Conservation (phyloP, 1,140 invertebrate genomes). For the Frieseomelitta varia region DNA sequence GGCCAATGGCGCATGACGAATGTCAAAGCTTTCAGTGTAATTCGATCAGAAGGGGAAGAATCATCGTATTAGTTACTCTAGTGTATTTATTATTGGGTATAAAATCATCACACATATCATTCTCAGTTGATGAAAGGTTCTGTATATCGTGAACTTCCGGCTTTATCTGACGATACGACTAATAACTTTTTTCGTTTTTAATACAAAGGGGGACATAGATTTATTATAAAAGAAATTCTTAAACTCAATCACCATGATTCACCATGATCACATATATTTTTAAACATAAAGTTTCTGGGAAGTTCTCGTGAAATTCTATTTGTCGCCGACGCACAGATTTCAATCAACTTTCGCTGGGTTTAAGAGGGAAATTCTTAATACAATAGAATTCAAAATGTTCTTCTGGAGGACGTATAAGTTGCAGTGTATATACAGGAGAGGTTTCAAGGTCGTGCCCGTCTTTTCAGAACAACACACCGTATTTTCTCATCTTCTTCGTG, state of each 20-base stretch:
- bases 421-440: background rate
- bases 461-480: background rate
- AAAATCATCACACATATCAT: background rate
- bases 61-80: background rate
- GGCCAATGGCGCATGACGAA: background rate
- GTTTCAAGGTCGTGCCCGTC: background rate
- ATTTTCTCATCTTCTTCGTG: background rate
- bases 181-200: background rate
- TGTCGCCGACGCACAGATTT: too few relatives aligned
- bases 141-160: conserved; percentile 1
- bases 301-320: too few relatives aligned
- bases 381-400: background rate
- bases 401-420: background rate
- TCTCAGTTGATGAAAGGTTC: background rate
- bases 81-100: background rate
- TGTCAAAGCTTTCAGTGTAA: background rate
- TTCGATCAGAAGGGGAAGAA: background rate
- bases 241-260: too few relatives aligned
- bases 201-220: background rate
- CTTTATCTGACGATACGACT: background rate
- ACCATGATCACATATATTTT: too few relatives aligned
- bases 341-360: background rate
- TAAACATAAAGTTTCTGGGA: too few relatives aligned
- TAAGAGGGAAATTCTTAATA: too few relatives aligned
- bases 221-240: background rate